Conservation (phyloP, 2,113 vertebrate species). For the Agapornis roseicollis region DNA sequence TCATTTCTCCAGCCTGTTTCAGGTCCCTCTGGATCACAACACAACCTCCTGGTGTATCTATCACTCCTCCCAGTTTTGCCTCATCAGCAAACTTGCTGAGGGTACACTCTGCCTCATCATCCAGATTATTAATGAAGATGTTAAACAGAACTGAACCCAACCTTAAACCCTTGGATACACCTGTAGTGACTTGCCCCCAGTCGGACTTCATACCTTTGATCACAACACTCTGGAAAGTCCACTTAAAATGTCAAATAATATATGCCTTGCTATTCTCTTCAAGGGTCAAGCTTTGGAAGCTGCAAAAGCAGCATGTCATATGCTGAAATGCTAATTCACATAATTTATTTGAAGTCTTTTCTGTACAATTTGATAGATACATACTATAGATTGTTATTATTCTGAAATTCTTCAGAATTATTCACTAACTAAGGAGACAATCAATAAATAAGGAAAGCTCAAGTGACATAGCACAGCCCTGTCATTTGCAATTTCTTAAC, state of each 20-base stretch:
- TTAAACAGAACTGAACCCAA: neutral
- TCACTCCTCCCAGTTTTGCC: neutral
- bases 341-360: neutral
- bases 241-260: neutral
- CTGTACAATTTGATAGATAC: neutral
- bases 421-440: neutral
- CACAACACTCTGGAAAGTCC: neutral
- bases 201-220: neutral
- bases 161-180: neutral
- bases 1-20: neutral
- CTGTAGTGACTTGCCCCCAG: neutral
- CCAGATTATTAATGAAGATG: neutral
- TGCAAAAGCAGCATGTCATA: neutral
- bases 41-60: neutral
- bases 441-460: neutral
- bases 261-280: neutral
- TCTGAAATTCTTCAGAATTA: neutral
- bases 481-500: neutral
- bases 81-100: neutral
- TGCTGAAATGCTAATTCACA: neutral
- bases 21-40: neutral
- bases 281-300: neutral
- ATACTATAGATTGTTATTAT: neutral
- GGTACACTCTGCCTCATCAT: neutral
- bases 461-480: neutral